Conservation (phyloP, 2,888 invertebrate genomes). For the Acanthosepion lycidas region DNA sequence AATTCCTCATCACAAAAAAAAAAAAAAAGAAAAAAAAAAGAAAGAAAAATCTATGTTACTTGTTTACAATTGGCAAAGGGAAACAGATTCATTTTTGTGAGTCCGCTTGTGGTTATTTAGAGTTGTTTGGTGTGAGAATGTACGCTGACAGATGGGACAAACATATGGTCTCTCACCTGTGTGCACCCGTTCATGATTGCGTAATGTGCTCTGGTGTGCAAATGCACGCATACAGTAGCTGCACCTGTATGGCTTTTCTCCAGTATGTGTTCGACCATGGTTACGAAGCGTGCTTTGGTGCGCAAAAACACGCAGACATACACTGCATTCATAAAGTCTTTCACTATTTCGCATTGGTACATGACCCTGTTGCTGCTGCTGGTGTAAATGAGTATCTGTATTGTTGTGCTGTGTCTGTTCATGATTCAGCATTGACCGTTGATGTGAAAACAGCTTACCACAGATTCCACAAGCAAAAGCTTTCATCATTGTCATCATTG, state of each 20-base stretch:
- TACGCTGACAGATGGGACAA: slow-evolving; percentile 11
- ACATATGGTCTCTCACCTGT: background rate
- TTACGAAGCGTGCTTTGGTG: slow-evolving; percentile 39
- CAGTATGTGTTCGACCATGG: slow-evolving; percentile 37
- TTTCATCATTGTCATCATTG: background rate
- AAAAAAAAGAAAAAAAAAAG: no score
- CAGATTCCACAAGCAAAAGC: slow-evolving; percentile 38
- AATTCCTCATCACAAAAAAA: background rate
- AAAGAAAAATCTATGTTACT: background rate
- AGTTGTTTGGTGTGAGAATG: slow-evolving; percentile 42
- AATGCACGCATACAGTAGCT: slow-evolving; percentile 40
- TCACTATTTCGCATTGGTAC: slow-evolving; percentile 23
- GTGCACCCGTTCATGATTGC: slow-evolving; percentile 35
- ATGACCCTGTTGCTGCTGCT: background rate
- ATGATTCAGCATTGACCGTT: slow-evolving; percentile 39
- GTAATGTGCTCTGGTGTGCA: slow-evolving; percentile 41
- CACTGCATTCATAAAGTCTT: background rate
- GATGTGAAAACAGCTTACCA: slow-evolving; percentile 34
- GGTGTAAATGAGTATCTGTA: background rate
- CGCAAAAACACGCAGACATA: slow-evolving; percentile 15
- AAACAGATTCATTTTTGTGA: slow-evolving; percentile 45
- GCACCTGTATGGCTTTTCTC: slow-evolving; percentile 37
- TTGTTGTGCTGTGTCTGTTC: background rate
- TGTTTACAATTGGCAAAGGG: slow-evolving; percentile 40
- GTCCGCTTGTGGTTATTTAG: slow-evolving; percentile 38